phyloP scores from a whole-genome alignment of 53 echinoderm and acorn worm species.

The Patiria pectinifera region DNA sequence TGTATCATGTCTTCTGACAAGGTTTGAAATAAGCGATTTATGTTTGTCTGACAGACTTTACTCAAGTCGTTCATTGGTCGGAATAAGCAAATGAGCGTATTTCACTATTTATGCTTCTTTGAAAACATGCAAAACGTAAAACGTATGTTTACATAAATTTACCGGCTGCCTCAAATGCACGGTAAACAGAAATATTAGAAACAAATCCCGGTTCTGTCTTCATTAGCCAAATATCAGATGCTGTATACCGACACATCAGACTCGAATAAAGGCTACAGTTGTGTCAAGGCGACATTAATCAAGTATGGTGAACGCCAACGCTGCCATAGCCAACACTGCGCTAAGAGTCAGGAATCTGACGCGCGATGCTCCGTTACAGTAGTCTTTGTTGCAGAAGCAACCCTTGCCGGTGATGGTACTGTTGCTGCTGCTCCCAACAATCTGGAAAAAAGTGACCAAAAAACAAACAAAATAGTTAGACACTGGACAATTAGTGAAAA shows the following conservation, averaged over 20 bases:
- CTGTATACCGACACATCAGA: not conserved
- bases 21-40: no score
- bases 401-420: conserved; percentile 7
- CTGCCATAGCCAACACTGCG: not conserved
- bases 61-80: no score
- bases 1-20: no score
- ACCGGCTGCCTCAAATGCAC: no score
- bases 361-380: conserved; percentile 9
- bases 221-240: no score
- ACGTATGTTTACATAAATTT: no score
- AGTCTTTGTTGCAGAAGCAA: conserved; percentile 4
- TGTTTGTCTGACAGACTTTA: no score
- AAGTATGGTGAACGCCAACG: not conserved
- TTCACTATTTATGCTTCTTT: no score
- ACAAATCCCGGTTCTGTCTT: no score
- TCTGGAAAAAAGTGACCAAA: not conserved
- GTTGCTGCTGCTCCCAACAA: not conserved
- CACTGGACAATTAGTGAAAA: not conserved
- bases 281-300: not conserved
- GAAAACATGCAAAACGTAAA: no score
- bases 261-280: not conserved
- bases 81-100: no score
- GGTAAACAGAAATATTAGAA: no score
- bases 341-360: not conserved
- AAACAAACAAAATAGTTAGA: not conserved